Base-by-base conservation (phyloP, 1,140 invertebrate genomes). In the Zaprionus capensis region DNA sequence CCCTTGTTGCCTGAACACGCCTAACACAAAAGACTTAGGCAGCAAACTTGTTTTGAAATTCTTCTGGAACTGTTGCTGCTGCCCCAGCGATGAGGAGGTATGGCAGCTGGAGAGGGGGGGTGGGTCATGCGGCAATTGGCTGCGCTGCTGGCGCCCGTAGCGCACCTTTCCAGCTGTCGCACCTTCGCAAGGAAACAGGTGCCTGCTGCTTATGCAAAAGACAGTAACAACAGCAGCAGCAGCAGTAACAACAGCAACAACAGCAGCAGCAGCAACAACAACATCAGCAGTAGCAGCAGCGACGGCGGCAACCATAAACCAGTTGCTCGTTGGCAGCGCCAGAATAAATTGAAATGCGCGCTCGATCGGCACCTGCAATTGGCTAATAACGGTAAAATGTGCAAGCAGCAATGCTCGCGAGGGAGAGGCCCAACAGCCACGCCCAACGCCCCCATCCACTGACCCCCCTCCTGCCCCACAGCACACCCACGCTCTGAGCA, bases 161-260 rank as follows among this genome's bases (percentile, higher is more conserved):
- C 34, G 74, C 5, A 44, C 41, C 41, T 46, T 58, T 28, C 12
- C 41, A 46, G 22, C 57, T 44, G 63, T 59, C 62, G 68, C 46
- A 66, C 51, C 51, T 66, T 53, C 51, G 34, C 53, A 83, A 84
- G 75, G 74, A 82, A 84, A 88, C 84, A 88, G 84, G 84, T 88
- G 84, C 84, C 90, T 88, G 84, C 81, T 88, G 84, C 84, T 88
- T 88, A 87, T 87, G 84, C 84, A 87, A 88, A 78, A 77, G 77
- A 61, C 80, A 64, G 14, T 49, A 63, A 74, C 59, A 61, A 26
- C 51, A 70, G 26, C 56, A 62, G 17, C 58, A 69, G 31, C 53
- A 71, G 38, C 36, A 70, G n/a, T 41, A 55, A 61, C 65, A 56
- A n/a, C 51, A 63, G 9, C 57, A 49, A 2, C 41, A 63, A 15